Evolutionary conservation across 1,140 invertebrate genomes (phyloP).

Genomic region (Ostrea denselamellosa): DNA sequence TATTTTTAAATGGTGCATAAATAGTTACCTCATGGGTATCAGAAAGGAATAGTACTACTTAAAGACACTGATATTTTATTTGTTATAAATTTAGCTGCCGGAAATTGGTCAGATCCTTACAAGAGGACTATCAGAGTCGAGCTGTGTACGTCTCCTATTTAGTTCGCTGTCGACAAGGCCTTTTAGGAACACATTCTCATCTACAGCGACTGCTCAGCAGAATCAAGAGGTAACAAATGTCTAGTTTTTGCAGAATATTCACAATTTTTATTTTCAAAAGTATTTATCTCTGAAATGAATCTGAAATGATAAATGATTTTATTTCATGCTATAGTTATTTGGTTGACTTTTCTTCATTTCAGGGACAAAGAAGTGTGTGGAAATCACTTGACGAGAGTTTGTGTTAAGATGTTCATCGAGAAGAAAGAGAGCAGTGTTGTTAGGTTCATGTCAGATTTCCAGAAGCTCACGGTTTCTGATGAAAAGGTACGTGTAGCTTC

Average conservation of each 20-base stretch:
- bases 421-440: conserved; percentile 83
- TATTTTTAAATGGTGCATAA: neutral
- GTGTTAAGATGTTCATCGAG: conserved; percentile 89
- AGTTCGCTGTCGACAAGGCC: conserved; percentile 88
- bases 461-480: conserved; percentile 86
- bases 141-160: conserved; percentile 92
- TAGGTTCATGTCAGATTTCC: conserved; percentile 88
- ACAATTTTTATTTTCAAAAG: neutral
- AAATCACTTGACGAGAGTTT: conserved; percentile 88
- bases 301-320: too few relatives aligned
- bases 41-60: neutral
- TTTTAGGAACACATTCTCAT: conserved; percentile 89
- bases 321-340: too few relatives aligned
- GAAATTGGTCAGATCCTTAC: conserved; percentile 88
- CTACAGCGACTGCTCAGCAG: conserved; percentile 83
- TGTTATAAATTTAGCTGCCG: conserved; percentile 81
- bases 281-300: neutral
- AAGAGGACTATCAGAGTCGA: conserved; percentile 89
- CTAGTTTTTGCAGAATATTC: neutral
- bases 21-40: neutral
- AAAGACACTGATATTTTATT: neutral
- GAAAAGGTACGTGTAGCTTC: conserved; percentile 83
- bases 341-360: conserved; percentile 75
- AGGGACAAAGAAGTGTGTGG: conserved; percentile 87
- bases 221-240: conserved; percentile 77